Evolutionary conservation across 2,888 invertebrate genomes (phyloP), one percentile per base, ranked within the genome.

Genomic region (Pocota personata): DNA sequence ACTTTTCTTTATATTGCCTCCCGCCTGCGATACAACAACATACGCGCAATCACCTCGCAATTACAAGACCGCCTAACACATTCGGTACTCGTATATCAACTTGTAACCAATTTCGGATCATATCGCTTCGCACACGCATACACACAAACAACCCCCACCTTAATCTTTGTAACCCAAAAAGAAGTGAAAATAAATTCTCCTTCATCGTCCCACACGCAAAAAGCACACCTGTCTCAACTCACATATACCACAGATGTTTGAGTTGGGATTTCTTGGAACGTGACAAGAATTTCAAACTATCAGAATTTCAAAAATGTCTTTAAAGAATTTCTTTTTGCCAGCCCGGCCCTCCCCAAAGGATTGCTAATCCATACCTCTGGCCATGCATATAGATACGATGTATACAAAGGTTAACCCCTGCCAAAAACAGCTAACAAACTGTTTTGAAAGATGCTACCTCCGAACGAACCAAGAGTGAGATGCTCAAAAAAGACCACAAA

Each of bases 241-340:
- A 32, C 5, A 52, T 16, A 40, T 16, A 40, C 48, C 62, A 58
- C 75, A 84, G 80, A 80, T 80, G 84, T 80, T 80, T 76, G 64
- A 64, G 58, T 71, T 24, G 48, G 71, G 62, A 55, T 62, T 78
- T 24, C 62, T 46, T n/a, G 62, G 75, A 71, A 84, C 84, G 84
- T 80, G 84, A 80, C 58, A 66, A 52, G 80, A 84, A 84, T 84
- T 71, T 21, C 79, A 43, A 84, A 76, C 80, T 84, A 71, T 76
- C 50, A 71, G 58, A 46, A 76, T 82, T 57, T 76, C 50, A 52
- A 64, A 76, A 76, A 71, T 76, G 12, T 66, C 32, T 62, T 57
- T 35, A 67, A 76, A 62, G 82, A 64, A 62, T 82, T 55, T n/a
- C n/a, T n/a, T n/a, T 64, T 52, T 40, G 30, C 64, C 30, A 37